A percentile compares a stretch with the other conserved stretches of the same genome.
phyloP scores from a whole-genome alignment of 2,888 invertebrate genomes.

The Lycophotia porphyrea region DNA sequence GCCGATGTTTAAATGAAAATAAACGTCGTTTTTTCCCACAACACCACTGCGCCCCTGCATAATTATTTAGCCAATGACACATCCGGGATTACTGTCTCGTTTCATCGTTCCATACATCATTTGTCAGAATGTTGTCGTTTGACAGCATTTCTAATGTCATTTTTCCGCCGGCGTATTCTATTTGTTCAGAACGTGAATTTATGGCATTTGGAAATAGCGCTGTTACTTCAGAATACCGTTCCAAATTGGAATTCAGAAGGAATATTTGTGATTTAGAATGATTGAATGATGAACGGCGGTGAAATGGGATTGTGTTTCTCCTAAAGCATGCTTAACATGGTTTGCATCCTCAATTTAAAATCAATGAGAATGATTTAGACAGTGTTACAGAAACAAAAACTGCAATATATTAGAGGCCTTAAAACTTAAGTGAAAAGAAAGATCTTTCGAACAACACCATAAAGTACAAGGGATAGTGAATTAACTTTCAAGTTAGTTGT shows the following conservation, averaged over 20 bases:
- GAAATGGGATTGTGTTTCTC: slow-evolving; percentile 19
- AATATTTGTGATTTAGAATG: slow-evolving; percentile 54
- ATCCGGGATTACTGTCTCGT: slow-evolving; percentile 58
- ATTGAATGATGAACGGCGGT: slow-evolving; percentile 27
- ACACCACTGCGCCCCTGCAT: slow-evolving; percentile 45
- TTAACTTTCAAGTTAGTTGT: slow-evolving; percentile 65
- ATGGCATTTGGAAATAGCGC: slow-evolving; percentile 56
- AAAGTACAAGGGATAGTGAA: slow-evolving; percentile 60
- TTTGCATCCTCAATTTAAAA: not conserved
- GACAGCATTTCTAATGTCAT: slow-evolving; percentile 62
- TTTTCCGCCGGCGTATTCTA: slow-evolving; percentile 50
- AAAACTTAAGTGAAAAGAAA: slow-evolving; percentile 44
- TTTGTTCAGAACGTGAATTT: slow-evolving; percentile 63
- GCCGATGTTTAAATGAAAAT: slow-evolving; percentile 45
- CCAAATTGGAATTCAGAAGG: slow-evolving; percentile 49
- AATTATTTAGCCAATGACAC: slow-evolving; percentile 63
- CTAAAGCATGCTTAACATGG: not conserved
- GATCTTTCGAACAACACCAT: slow-evolving; percentile 52
- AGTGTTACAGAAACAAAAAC: slow-evolving; percentile 22
- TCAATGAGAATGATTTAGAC: not conserved
- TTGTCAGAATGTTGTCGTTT: slow-evolving; percentile 59
- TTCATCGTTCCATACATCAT: slow-evolving; percentile 56
- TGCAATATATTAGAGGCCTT: slow-evolving; percentile 12
- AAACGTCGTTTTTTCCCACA: slow-evolving; percentile 41
- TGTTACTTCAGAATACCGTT: slow-evolving; percentile 38